Evolutionary conservation across 2,113 vertebrate genomes (phyloP).

Genomic region (Daphoenositta chrysoptera): DNA sequence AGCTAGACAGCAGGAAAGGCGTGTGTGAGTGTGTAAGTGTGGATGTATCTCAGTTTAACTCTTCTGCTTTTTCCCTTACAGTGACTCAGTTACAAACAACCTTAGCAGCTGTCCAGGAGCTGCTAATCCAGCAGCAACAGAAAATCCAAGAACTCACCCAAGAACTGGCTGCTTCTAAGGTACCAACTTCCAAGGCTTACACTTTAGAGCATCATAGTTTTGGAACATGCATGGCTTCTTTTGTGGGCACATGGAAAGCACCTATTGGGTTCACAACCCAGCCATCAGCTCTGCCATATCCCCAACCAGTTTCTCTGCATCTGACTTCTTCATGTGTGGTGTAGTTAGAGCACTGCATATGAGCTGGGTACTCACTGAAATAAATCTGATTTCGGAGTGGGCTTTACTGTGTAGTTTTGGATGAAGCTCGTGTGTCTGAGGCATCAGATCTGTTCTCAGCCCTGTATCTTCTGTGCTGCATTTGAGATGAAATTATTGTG

Average conservation of each 20-base stretch:
- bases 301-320: not conserved
- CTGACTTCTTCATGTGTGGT: not conserved
- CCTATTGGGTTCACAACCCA: not conserved
- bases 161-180: conserved; percentile 86
- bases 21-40: not conserved
- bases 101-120: conserved; percentile 87
- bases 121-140: conserved; percentile 92
- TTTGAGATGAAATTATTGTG: not conserved
- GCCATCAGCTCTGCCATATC: not conserved
- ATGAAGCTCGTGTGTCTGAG: not conserved
- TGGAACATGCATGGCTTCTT: not conserved
- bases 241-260: not conserved
- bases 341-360: not conserved
- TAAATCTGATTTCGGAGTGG: not conserved
- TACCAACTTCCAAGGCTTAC: conserved; percentile 35
- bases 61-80: conserved; percentile 59
- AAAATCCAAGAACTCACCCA: conserved; percentile 92
- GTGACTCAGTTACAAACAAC: conserved; percentile 93
- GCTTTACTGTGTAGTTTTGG: not conserved
- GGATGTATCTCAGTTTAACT: not conserved
- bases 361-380: not conserved
- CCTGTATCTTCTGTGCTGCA: not conserved
- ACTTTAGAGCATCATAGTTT: not conserved
- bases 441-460: not conserved
- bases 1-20: conserved; percentile 9